These are phyloP conservation scores for Aurelia coerulea DNA, from an alignment of 30 jellyfish, hydroid and myxozoan genomes.

Conservation along the genomic window DNA sequence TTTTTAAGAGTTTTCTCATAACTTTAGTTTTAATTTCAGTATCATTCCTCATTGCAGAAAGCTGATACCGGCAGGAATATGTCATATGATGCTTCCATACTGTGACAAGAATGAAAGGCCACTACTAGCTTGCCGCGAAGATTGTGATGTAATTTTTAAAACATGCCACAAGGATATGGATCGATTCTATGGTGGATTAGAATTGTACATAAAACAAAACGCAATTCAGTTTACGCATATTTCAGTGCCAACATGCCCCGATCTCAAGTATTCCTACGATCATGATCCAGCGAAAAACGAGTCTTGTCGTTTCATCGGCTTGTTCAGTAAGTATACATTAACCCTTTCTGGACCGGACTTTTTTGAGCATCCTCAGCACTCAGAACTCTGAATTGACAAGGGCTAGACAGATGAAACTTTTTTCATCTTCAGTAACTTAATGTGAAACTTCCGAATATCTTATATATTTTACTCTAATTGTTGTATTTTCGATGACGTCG, in stretches of 20 bases:
- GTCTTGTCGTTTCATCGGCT: conserved; percentile 51
- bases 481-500: too few relatives aligned
- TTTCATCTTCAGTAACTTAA: too few relatives aligned
- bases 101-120: conserved; percentile 47
- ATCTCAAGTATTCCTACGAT: conserved; percentile 54
- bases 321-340: conserved; percentile 50
- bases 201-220: conserved; percentile 28
- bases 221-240: conserved; percentile 62
- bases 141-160: conserved; percentile 38
- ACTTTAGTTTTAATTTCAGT: too few relatives aligned
- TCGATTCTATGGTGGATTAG: conserved; percentile 71
- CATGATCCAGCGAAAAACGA: conserved; percentile 20
- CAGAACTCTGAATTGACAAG: too few relatives aligned
- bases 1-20: too few relatives aligned
- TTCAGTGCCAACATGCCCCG: conserved; percentile 57
- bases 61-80: conserved; percentile 56
- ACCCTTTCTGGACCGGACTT: too few relatives aligned
- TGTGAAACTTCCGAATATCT: too few relatives aligned
- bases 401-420: too few relatives aligned
- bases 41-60: conserved; percentile 13
- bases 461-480: too few relatives aligned
- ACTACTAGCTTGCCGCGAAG: conserved; percentile 64
- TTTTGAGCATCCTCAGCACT: too few relatives aligned
- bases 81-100: conserved; percentile 57
- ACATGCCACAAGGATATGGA: conserved; percentile 53